Base-by-base conservation (phyloP, 2,797 vertebrate genomes). In the Galaxias olidus region DNA sequence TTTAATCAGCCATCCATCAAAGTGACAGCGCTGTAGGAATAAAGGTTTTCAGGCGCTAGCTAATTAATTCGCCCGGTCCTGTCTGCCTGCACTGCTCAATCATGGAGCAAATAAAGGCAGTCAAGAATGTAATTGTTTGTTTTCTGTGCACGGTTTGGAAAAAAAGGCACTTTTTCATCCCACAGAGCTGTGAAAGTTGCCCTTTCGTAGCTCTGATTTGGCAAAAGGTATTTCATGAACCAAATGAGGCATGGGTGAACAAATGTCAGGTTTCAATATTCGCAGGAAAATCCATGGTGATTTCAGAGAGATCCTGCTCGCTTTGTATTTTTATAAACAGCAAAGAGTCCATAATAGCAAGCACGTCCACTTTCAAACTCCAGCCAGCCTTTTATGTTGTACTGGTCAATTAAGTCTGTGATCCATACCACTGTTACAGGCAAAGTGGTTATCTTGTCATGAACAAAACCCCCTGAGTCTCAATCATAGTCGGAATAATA, bases 91-190 rank as follows among this genome's bases (percentile, higher is more conserved):
- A 87, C 79, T 77, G 94, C 92, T 95, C 94, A 93, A 93, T 95
- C 94, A 95, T 89, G 83, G 87, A 90, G 90, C 89, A 95, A 96
- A 95, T 94, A 94, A 95, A 96, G 86, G 89, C 90, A 94, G 93
- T 93, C 91, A 95, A 92, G 92, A 92, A 94, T 94, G 92, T 93
- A 95, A 90, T 96, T 95, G 91, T 95, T 95, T 94, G 90, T 91
- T 95, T 95, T 94, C 93, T 92, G 92, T 82, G 87, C 89, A 92
- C 87, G 70, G 70, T 88, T 87, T 78, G 71, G 76, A 80, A 85
- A 65, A 48, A 76, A 84, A 77, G 40, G 46, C 79, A 71, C 67
- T 78, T 89, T 80, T 84, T 82, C 73, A 74, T 81, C 64, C 87
- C 80, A 86, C 79, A 73, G 82, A 87, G 79, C 78, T 83, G 83